Percentiles rank a stretch among this genome's conserved stretches.
Conservation (phyloP, 2,113 vertebrate genomes). For the Lepisosteus oculatus region DNA sequence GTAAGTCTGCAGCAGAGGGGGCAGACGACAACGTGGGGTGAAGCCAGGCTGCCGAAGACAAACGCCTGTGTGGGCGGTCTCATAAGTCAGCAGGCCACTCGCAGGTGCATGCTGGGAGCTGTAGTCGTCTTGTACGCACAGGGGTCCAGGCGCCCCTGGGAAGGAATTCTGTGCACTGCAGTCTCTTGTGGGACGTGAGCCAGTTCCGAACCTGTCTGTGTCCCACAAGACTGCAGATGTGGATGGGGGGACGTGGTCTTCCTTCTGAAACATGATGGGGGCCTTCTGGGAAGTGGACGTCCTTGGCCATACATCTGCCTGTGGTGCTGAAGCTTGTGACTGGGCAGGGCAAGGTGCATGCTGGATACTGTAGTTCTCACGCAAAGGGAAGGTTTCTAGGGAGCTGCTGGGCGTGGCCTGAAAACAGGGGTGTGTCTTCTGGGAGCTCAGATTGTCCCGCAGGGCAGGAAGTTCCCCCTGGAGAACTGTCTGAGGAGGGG, state of each 20-base stretch:
- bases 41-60: no score
- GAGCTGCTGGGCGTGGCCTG: background rate
- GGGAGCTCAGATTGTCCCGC: background rate
- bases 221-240: background rate
- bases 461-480: background rate
- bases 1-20: background rate
- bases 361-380: background rate
- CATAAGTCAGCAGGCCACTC: no score
- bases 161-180: background rate
- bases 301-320: background rate
- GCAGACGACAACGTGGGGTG: background rate
- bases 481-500: no score
- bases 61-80: no score
- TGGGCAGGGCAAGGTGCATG: no score
- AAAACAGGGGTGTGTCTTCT: background rate
- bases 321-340: background rate
- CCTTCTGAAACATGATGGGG: background rate
- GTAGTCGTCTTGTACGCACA: background rate
- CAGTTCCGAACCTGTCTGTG: background rate
- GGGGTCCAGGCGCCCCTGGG: background rate
- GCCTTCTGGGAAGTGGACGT: background rate
- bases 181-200: background rate
- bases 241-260: background rate
- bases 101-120: no score
- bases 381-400: background rate